Base-by-base conservation (phyloP, 2,888 invertebrate genomes). In the Orthosia cruda region DNA sequence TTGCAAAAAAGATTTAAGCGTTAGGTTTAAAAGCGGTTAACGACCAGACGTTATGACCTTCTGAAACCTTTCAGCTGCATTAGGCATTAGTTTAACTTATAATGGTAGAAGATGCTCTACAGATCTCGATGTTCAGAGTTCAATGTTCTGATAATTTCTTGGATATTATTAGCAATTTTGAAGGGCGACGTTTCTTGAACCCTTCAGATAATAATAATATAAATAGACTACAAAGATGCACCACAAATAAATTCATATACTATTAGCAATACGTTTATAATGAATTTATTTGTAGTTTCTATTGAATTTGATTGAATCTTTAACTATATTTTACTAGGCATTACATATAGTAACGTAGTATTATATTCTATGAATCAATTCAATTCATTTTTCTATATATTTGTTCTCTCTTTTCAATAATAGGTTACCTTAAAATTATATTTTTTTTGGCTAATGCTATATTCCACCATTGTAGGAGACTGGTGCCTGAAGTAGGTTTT, bases 81-180 rank as follows among this genome's bases (percentile, higher is more conserved):
- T 26, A 71, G 32, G 0, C 12, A 64, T 52, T 57, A 63, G 67
- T 63, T 70, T 61, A 55, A 59, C 23, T 58, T 75, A 68, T 57
- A 83, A 45, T 78, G 62, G 70, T 59, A 32, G 12, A 45, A 72
- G 47, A 66, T 69, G 57, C 47, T 75, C 58, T 20, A 49, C 20
- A 73, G 69, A 81, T 77, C 68, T 59, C 65, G 47, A 63, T 59
- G 64, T 45, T 68, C 61, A 7, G 55, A 77, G 86, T 84, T 84
- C 86, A 86, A 84, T 84, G 80, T 78, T 77, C 77, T 55, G 64
- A 86, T 78, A 80, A 76, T 82, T 77, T 72, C 72, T 84, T 66
- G 54, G 75, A 67, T 85, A 85, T 84, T 80, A 86, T 83, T 84
- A 85, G 79, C 72, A 71, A 82, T 80, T 85, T 85, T 84, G 84